Conservation (phyloP, 2,113 vertebrate species). For the Phaetusa simplex region DNA sequence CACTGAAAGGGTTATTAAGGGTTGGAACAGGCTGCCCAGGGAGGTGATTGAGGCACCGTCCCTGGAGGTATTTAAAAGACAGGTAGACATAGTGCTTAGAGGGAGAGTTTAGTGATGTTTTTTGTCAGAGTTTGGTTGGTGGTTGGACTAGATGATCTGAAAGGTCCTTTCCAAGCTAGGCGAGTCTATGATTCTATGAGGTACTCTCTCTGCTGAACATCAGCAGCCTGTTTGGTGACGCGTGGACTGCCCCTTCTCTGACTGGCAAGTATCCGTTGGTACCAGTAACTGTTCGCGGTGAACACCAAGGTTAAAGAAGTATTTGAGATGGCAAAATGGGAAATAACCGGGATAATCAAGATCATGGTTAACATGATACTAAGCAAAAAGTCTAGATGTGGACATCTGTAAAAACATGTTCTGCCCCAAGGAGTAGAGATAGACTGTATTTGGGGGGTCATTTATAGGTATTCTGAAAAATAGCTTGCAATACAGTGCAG, state of each 20-base stretch:
- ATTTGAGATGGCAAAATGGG: neutral
- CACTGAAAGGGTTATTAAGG: too few species aligned
- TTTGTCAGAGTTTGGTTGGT: too few species aligned
- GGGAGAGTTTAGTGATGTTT: too few species aligned
- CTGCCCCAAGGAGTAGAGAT: neutral
- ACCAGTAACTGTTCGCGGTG: neutral
- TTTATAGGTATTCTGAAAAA: neutral
- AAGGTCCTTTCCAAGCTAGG: too few species aligned
- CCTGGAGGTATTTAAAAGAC: too few species aligned
- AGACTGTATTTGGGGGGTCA: neutral
- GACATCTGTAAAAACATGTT: neutral
- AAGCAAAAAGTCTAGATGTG: neutral
- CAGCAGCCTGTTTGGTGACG: neutral
- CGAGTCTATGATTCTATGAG: too few species aligned
- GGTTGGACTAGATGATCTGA: too few species aligned
- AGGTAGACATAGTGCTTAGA: too few species aligned
- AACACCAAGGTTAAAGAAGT: neutral
- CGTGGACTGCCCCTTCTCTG: neutral
- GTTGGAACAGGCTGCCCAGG: too few species aligned
- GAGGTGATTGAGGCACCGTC: too few species aligned
- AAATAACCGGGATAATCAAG: neutral
- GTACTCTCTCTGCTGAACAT: neutral
- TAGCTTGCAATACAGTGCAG: neutral
- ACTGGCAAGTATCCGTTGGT: neutral
- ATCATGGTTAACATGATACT: neutral